These are phyloP conservation scores for Elymnias hypermnestra DNA, from an alignment of 1,140 invertebrate genomes.

Conservation along the genomic window DNA sequence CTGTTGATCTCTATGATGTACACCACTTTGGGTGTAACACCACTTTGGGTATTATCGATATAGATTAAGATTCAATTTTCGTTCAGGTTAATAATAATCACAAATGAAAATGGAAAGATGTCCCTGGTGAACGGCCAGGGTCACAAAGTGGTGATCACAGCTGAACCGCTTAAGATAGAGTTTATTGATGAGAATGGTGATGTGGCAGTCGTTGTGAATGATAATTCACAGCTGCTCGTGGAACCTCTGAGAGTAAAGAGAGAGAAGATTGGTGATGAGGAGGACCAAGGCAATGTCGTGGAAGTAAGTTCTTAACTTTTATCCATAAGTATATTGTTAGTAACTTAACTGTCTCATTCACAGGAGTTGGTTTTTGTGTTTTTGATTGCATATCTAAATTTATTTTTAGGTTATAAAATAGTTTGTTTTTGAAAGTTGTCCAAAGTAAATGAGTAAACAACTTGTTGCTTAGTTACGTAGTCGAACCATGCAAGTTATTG, in stretches of 20 bases:
- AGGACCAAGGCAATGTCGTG: conserved; percentile 24
- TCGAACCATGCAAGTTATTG: no score
- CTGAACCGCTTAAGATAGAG: conserved; percentile 90
- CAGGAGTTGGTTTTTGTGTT: no score
- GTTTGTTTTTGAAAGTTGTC: no score
- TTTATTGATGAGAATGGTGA: conserved; percentile 83
- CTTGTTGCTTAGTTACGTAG: no score
- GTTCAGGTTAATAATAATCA: conserved; percentile 50
- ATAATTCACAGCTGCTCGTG: conserved; percentile 92
- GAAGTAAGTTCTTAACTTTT: conserved; percentile 40
- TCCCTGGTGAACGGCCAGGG: conserved; percentile 77
- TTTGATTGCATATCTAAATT: no score
- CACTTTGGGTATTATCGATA: neutral
- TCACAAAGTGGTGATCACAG: conserved; percentile 84
- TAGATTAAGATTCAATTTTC: conserved; percentile 1
- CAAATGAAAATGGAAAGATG: conserved; percentile 64
- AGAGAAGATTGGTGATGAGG: conserved; percentile 54
- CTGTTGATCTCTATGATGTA: no score
- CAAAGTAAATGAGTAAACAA: no score
- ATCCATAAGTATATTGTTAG: neutral
- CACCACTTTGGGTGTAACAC: no score
- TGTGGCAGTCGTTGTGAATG: conserved; percentile 90
- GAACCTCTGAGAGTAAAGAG: conserved; percentile 90
- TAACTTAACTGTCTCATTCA: neutral
- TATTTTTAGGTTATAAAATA: no score